Evolutionary conservation across 1,140 invertebrate genomes (phyloP).

Genomic region (Zelostemma sp.): DNA sequence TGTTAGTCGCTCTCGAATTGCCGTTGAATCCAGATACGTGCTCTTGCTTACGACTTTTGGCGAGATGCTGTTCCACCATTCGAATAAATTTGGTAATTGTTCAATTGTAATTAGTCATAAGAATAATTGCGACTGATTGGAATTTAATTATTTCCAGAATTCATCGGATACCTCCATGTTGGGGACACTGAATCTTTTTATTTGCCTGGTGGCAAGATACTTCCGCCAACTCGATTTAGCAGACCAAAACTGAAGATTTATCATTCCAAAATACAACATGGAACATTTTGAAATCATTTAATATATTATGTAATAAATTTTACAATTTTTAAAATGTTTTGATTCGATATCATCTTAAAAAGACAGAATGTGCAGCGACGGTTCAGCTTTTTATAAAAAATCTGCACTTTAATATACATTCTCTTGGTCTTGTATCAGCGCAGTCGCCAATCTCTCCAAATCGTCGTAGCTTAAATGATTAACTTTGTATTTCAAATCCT

Average conservation of each 20-base stretch:
- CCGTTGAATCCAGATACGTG: conserved; percentile 74
- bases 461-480: conserved; percentile 66
- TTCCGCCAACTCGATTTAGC: conserved; percentile 75
- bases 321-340: background rate
- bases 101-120: conserved; percentile 8
- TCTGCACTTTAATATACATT: conserved; percentile 44
- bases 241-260: conserved; percentile 57
- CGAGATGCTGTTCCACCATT: conserved; percentile 70
- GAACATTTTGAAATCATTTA: background rate
- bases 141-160: conserved; percentile 59
- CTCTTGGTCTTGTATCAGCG: conserved; percentile 66
- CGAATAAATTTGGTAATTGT: conserved; percentile 69
- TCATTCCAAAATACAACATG: background rate
- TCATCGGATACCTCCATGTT: conserved; percentile 63
- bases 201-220: conserved; percentile 74
- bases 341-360: background rate
- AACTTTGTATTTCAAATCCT: conserved; percentile 65
- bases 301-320: background rate
- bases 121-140: conserved; percentile 6
- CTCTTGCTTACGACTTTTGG: conserved; percentile 70
- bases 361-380: background rate
- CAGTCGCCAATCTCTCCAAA: conserved; percentile 67
- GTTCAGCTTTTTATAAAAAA: conserved; percentile 19
- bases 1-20: conserved; percentile 72
- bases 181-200: conserved; percentile 72